phyloP scores from a whole-genome alignment of 2,113 vertebrate species.

The Varanus salvator region DNA sequence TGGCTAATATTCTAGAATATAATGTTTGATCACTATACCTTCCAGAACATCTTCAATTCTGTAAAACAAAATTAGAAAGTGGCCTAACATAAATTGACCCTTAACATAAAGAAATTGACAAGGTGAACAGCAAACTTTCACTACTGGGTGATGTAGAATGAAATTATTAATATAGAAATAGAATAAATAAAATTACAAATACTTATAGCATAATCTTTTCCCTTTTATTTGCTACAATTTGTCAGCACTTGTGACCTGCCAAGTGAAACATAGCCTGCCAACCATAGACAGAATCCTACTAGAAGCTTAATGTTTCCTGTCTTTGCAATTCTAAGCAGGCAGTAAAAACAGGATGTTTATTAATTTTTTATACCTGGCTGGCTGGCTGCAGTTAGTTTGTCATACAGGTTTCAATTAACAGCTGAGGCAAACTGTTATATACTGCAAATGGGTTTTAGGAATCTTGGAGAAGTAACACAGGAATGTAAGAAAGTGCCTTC shows the following conservation, averaged over 20 bases:
- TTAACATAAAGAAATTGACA: not conserved
- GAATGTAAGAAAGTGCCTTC: too few relatives aligned
- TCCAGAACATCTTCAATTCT: slow-evolving; percentile 28
- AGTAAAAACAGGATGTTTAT: not conserved
- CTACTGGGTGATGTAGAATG: too few relatives aligned
- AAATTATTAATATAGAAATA: too few relatives aligned
- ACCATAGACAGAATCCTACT: not conserved
- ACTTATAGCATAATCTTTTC: not conserved
- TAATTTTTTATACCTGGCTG: not conserved
- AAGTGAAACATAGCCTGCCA: not conserved
- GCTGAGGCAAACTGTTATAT: not conserved
- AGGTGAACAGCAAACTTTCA: too few relatives aligned
- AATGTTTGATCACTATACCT: not conserved
- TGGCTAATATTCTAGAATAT: slow-evolving; percentile 12
- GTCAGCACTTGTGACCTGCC: not conserved
- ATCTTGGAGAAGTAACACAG: not conserved
- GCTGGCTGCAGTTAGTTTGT: not conserved
- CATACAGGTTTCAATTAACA: not conserved
- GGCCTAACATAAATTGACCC: not conserved
- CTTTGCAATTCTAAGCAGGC: not conserved
- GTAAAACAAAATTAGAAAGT: not conserved
- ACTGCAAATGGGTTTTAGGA: not conserved
- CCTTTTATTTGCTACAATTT: not conserved
- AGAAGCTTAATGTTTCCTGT: too few relatives aligned
- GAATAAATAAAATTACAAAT: too few relatives aligned